Evolutionary conservation across 2,888 invertebrate genomes (phyloP).

Genomic region (Lampropteryx suffumata): DNA sequence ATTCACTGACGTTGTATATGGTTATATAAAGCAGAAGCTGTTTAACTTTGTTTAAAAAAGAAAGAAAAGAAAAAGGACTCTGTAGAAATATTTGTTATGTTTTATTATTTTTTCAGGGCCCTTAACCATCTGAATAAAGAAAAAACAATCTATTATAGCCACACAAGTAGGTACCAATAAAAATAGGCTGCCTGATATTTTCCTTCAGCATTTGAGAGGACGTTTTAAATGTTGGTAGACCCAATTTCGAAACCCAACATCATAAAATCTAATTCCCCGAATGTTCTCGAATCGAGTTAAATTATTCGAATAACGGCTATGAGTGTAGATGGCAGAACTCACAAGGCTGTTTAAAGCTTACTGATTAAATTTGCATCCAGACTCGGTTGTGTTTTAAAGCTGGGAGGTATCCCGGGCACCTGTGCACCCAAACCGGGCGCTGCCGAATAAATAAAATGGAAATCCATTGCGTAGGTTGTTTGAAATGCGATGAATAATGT

Average conservation of each 20-base stretch:
- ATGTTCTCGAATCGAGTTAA: slow-evolving; percentile 25
- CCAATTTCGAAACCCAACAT: slow-evolving; percentile 10
- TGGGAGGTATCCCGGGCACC: slow-evolving; percentile 32
- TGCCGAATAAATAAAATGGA: slow-evolving; percentile 35
- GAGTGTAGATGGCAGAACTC: slow-evolving; percentile 29
- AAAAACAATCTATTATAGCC: too few species aligned
- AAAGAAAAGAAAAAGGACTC: too few species aligned
- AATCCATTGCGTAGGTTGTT: slow-evolving; percentile 27
- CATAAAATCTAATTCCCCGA: slow-evolving; percentile 19
- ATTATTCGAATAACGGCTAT: slow-evolving; percentile 29
- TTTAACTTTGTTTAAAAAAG: too few species aligned
- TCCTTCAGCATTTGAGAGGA: neutral
- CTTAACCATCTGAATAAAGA: too few species aligned
- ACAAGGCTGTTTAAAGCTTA: slow-evolving; percentile 36
- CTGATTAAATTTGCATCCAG: slow-evolving; percentile 51
- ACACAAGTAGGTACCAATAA: too few species aligned
- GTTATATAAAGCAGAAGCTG: too few species aligned
- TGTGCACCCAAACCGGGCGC: slow-evolving; percentile 30
- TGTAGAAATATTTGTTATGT: too few species aligned
- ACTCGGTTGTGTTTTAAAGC: slow-evolving; percentile 44
- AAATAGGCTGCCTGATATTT: neutral
- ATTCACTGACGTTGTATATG: too few species aligned
- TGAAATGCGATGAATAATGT: slow-evolving; percentile 26
- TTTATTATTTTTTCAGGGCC: too few species aligned
- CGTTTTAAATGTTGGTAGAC: neutral